These are phyloP conservation scores for Drosophila lacteicornis DNA, from an alignment of 1,140 invertebrate genomes.

Conservation along the genomic window DNA sequence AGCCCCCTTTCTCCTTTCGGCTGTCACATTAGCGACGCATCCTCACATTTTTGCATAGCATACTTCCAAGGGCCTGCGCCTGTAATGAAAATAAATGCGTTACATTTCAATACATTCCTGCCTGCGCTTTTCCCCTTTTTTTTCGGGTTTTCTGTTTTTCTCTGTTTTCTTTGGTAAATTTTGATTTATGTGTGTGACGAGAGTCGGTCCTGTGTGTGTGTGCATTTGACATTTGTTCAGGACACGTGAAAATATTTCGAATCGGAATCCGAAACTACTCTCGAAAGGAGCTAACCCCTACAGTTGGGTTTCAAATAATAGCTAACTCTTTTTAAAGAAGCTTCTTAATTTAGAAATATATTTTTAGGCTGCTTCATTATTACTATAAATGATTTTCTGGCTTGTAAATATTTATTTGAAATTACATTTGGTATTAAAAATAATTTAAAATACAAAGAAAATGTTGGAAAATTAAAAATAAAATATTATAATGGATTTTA, in stretches of 20 bases:
- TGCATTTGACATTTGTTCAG: conserved; percentile 77
- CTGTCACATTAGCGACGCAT: conserved; percentile 48
- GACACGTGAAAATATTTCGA: conserved; percentile 80
- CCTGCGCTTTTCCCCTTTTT: conserved; percentile 3
- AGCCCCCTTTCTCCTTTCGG: conserved; percentile 20
- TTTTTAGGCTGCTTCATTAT: no score
- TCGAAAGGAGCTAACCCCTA: background rate
- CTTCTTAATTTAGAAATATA: no score
- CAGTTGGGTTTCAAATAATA: background rate
- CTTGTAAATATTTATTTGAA: no score
- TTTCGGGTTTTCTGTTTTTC: conserved; percentile 22
- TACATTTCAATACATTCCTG: conserved; percentile 80
- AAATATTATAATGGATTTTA: no score
- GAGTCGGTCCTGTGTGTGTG: conserved; percentile 18
- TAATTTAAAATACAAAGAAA: background rate
- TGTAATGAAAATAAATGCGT: conserved; percentile 83
- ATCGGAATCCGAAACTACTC: conserved; percentile 62
- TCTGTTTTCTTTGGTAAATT: conserved; percentile 21
- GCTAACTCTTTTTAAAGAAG: no score
- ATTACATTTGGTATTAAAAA: no score
- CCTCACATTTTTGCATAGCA: conserved; percentile 68
- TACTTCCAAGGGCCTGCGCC: conserved; percentile 61
- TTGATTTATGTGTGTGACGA: conserved; percentile 70
- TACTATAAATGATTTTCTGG: no score
- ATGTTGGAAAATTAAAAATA: background rate